Base-by-base conservation (phyloP, 2,888 invertebrate genomes). In the Sesamia inferens region DNA sequence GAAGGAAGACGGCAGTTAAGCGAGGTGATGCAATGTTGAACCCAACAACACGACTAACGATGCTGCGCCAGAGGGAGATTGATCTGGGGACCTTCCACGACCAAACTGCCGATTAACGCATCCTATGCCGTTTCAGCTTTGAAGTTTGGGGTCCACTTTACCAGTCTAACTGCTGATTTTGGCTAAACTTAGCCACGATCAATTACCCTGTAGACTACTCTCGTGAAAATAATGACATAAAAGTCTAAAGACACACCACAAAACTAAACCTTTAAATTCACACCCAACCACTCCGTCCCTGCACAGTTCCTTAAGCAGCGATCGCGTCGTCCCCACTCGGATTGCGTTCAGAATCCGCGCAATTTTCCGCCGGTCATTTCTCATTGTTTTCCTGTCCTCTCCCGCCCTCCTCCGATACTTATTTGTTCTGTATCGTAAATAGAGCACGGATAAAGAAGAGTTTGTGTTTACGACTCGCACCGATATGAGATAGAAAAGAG, bases 341-440 rank as follows among this genome's bases (percentile, higher is more conserved):
- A 92, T 94, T 84, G 92, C 91, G 89, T 85, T 88, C 89, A 84
- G 86, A 93, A 94, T 94, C 95, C 94, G 90, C 90, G 93, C 96
- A 96, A 96, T 96, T 96, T 96, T 93, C 94, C 93, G 92, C 89
- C 94, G 95, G 95, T 96, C 96, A 96, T 96, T 95, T 96, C 93
- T 96, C 96, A 96, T 96, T 94, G 96, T 96, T 95, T 76, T 88
- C 90, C 85, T 87, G 81, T 71, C 88, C 88, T 89, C 86, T 89
- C 86, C 87, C 86, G 82, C 81, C 84, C 88, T 86, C 83, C 85
- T 88, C 89, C 89, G 82, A 91, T 91, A 93, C 91, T 90, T 93
- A 92, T 93, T 92, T 92, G 92, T 90, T 87, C 86, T 79, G 74
- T 85, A 86, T 88, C 91, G 92, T 92, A 93, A 93, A 92, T 92